Evolutionary conservation across 2,888 invertebrate genomes (phyloP), one percentile per base, ranked within the genome.

Genomic region (Octonoba sinensis): DNA sequence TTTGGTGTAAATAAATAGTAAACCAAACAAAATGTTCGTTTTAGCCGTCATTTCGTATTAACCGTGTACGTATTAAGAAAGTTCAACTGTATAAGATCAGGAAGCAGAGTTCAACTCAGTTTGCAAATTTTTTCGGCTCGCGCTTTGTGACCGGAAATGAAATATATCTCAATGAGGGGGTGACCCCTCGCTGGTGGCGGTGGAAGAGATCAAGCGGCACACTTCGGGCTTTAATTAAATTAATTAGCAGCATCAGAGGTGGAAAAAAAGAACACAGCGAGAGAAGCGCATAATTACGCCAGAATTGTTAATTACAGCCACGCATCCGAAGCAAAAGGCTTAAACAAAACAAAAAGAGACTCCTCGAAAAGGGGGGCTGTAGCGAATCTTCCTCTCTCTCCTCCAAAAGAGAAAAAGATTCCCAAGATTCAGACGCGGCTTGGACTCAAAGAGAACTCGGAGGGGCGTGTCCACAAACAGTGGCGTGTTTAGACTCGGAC

Each of bases 201-300:
- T 56, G 27, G 67, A 62, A 69, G 79, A 81, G 79, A 81, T 81
- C 79, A 81, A 81, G 79, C 79, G 73, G 79, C 73, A 73, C 79
- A 81, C 79, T 81, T 81, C 73, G 79, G 79, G 73, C 79, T 73
- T 81, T 81, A 81, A 81, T 81, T 81, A 81, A 81, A 81, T 81
- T 81, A 81, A 81, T 81, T 81, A 81, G 79, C 79, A 69, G 79
- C 79, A 81, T 81, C 79, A 81, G 79, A 81, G 79, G 79, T 81
- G 79, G 79, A 81, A 70, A 73, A 70, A 67, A 46, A 27, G 36
- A 79, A 81, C 72, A 81, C 24, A 4, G 36, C 36, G 36, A 36
- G 36, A 36, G 36, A 72, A 73, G 54, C 79, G 73, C 79, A 81
- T 81, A 81, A 81, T 81, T 81, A 81, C 79, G 79, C 79, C 56